Percentiles rank a stretch among this genome's conserved stretches.
Conservation (phyloP, 1,140 invertebrate genomes). For the Cherax destructor region DNA sequence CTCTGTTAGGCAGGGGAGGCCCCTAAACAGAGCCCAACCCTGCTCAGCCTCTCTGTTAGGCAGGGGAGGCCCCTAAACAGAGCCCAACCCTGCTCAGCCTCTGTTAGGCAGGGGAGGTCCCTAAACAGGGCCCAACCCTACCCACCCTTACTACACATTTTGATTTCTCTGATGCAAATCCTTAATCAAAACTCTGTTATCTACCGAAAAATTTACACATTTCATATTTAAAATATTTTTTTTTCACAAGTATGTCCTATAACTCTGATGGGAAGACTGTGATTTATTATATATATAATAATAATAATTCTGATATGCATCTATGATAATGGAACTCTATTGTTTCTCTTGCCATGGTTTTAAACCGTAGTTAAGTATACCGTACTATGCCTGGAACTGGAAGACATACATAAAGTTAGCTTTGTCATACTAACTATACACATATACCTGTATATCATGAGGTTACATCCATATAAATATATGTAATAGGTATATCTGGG, state of each 20-base stretch:
- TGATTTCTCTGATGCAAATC: background rate
- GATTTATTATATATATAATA: background rate
- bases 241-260: background rate
- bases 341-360: background rate
- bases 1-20: too few species aligned
- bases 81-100: too few species aligned
- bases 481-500: background rate
- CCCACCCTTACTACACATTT: background rate
- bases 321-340: background rate
- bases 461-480: conserved; percentile 1
- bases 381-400: background rate
- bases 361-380: background rate
- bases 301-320: background rate
- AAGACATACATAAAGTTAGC: background rate
- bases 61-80: too few species aligned
- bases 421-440: background rate
- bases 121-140: too few species aligned
- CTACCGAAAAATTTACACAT: conserved; percentile 13
- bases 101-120: background rate
- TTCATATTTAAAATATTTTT: background rate
- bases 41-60: too few species aligned
- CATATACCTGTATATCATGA: background rate
- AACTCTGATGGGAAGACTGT: conserved; percentile 7
- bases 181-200: background rate
- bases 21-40: too few species aligned